Conservation (phyloP, 2,888 invertebrate genomes). For the Hydroisotoma schaefferi region DNA sequence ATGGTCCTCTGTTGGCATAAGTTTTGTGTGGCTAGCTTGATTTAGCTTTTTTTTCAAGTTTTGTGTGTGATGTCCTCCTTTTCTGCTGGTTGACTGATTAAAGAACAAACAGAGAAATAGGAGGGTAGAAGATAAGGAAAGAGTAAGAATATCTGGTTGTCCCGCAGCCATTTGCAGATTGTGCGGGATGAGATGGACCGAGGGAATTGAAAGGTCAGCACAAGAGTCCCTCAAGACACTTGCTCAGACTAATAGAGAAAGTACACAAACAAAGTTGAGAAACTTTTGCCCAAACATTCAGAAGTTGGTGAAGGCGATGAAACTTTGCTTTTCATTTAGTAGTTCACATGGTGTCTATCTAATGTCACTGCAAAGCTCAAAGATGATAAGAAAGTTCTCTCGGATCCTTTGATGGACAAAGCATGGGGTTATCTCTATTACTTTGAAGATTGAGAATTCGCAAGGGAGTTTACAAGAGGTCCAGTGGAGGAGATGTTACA, state of each 20-base stretch:
- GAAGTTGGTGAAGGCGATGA: background rate
- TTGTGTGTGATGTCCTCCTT: too few species aligned
- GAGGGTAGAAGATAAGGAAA: too few species aligned
- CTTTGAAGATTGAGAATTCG: constrained; percentile 5
- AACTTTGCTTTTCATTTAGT: background rate
- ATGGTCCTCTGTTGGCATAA: too few species aligned
- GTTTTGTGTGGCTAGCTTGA: too few species aligned
- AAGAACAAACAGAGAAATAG: too few species aligned
- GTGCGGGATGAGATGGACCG: background rate
- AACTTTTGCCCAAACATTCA: too few species aligned
- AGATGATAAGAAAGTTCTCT: constrained; percentile 4
- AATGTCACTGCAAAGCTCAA: background rate
- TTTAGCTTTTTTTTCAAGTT: too few species aligned
- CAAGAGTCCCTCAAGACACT: constrained; percentile 12
- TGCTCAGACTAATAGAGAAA: too few species aligned
- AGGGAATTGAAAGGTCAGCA: constrained; percentile 40
- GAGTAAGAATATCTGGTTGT: background rate
- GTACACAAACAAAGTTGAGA: too few species aligned
- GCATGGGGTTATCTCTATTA: background rate
- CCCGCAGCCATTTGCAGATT: background rate
- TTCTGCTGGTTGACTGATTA: too few species aligned
- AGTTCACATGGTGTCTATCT: background rate
- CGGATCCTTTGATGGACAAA: background rate
- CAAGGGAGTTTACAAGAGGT: background rate
- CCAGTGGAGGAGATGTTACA: background rate